Base-by-base conservation (phyloP, 2,113 vertebrate species). In the Microtus montanus region DNA sequence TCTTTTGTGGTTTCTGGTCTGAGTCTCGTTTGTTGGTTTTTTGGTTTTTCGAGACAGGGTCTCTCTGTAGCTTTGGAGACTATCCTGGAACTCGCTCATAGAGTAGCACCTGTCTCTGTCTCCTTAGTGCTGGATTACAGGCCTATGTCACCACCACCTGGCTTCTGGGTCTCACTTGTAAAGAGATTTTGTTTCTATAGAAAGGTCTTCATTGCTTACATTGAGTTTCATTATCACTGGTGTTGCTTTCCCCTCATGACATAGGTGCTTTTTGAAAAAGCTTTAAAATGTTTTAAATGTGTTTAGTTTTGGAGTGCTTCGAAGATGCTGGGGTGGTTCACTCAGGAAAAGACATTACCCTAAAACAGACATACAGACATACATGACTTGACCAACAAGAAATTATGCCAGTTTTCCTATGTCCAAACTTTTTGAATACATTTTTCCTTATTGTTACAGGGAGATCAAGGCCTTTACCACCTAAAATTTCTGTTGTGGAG, bases 1-100 rank as follows among this genome's bases (percentile, higher is more conserved):
- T 92, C n/a, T 94, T 87, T 66, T 66, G 44, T 79, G 89, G 63
- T 87, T 95, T 93, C 80, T 95, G 74, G n/a, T 35, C n/a, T 52
- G 87, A 64, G 17, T 84, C 58, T 88, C 78, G 47, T 73, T 90
- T 63, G 68, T 95, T 58, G 54, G 54, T 58, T 58, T 5, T 58
- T 58, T 58, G 54, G 54, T 58, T 58, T 58, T 58, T 5, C 1
- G 54, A 58, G 54, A 58, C 54, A 58, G 54, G 54, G 54, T 58
- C 15, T 58, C 54, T 58, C 54, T 58, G 54, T 58, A 54, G 4
- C 54, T 54, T 54, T 54, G 52, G 52, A 54, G 52, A 17, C 54
- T 58, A 5, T 58, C 54, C 54, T 58, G 54, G 17, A 58, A 58
- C 54, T 58, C 1, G 54, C 54, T 58, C 17, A 58, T 58, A 58